Evolutionary conservation across 2,797 vertebrate genomes (phyloP).

Genomic region (Trematomus bernacchii): DNA sequence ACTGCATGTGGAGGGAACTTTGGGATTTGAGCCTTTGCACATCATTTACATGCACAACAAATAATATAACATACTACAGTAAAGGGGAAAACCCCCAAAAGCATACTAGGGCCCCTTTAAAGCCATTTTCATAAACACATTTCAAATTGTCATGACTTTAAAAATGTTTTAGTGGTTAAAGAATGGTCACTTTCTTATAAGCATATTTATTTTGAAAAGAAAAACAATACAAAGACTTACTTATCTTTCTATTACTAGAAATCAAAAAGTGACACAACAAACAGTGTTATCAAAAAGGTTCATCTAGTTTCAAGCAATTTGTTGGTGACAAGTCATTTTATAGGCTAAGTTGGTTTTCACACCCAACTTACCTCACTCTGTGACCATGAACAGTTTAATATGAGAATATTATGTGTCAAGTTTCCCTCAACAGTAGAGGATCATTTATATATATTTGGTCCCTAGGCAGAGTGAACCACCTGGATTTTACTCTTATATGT

Average conservation of each 20-base stretch:
- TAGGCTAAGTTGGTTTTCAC: slow-evolving; percentile 20
- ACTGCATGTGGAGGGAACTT: too few species aligned
- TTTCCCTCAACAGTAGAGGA: slow-evolving; percentile 13
- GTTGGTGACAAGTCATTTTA: slow-evolving; percentile 22
- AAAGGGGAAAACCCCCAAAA: too few species aligned
- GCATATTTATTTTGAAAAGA: not conserved
- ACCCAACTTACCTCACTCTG: not conserved
- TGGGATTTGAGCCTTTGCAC: too few species aligned
- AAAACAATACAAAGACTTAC: slow-evolving; percentile 22
- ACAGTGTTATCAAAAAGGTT: slow-evolving; percentile 28
- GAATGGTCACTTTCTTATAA: not conserved
- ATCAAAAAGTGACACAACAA: slow-evolving; percentile 31
- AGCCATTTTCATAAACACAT: not conserved
- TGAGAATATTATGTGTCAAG: slow-evolving; percentile 7
- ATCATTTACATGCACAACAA: too few species aligned
- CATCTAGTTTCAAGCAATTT: slow-evolving; percentile 20
- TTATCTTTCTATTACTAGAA: slow-evolving; percentile 39
- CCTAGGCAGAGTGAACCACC: not conserved
- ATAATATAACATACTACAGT: too few species aligned
- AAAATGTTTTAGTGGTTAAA: not conserved
- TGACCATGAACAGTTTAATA: not conserved
- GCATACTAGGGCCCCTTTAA: not conserved
- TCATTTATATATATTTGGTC: slow-evolving; percentile 1
- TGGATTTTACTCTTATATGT: slow-evolving; percentile 1
- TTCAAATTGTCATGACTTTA: not conserved